These are phyloP conservation scores for Dromas ardeola DNA, from an alignment of 2,113 vertebrate genomes.

Conservation along the genomic window DNA sequence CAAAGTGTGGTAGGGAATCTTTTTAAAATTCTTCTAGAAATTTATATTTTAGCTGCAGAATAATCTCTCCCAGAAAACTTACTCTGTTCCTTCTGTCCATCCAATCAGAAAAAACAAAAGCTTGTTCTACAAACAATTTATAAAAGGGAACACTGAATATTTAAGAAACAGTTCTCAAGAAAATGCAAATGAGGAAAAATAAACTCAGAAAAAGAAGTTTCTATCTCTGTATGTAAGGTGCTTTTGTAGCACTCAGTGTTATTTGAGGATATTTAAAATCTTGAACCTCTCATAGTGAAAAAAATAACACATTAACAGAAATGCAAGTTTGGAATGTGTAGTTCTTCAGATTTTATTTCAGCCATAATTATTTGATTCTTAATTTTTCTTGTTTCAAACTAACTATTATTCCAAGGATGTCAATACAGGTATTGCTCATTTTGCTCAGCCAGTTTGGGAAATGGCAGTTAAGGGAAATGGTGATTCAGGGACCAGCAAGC, in stretches of 20 bases:
- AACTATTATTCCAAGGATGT: neutral
- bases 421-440: neutral
- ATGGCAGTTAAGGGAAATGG: neutral
- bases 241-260: neutral
- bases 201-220: neutral
- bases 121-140: neutral
- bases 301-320: neutral
- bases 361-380: neutral
- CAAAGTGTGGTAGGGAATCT: neutral
- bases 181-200: neutral
- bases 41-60: neutral
- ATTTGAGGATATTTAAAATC: neutral
- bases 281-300: neutral
- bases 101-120: neutral
- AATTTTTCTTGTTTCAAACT: neutral
- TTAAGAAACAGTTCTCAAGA: neutral
- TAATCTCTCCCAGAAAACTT: neutral
- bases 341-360: neutral
- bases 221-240: neutral
- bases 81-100: neutral
- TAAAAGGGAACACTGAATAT: neutral
- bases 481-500: neutral
- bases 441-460: neutral
- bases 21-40: neutral
- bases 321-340: neutral